Percentiles rank a stretch among this genome's conserved stretches.
Conservation (phyloP, 2,113 vertebrate species). For the Corvus hawaiiensis region DNA sequence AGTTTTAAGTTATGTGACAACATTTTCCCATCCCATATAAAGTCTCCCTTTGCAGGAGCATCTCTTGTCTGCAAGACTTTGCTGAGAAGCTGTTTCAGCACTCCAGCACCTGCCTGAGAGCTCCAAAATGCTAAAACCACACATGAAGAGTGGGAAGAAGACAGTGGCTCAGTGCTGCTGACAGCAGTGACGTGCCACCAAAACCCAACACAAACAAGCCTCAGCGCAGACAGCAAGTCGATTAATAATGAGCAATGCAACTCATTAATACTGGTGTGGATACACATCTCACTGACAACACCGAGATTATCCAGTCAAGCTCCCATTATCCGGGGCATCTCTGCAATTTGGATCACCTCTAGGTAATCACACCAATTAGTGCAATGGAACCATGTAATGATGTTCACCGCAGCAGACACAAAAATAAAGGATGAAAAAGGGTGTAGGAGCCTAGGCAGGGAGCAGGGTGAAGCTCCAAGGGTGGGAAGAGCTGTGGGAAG, state of each 20-base stretch:
- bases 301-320: not conserved
- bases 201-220: not conserved
- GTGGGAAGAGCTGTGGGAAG: not conserved
- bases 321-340: not conserved
- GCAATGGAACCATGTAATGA: not conserved
- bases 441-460: not conserved
- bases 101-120: not conserved
- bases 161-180: not conserved
- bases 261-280: not conserved
- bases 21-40: not conserved
- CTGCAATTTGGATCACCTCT: not conserved
- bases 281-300: not conserved
- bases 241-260: not conserved
- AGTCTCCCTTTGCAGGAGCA: not conserved
- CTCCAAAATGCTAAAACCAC: not conserved
- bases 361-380: not conserved
- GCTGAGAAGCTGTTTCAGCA: constrained; percentile 9
- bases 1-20: not conserved
- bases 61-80: not conserved
- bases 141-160: not conserved
- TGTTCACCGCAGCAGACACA: not conserved
- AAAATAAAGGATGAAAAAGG: not conserved
- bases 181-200: not conserved
- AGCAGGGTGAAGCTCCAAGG: not conserved
- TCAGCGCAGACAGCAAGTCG: not conserved